phyloP scores from a whole-genome alignment of 2,797 vertebrate species.

The Falco cherrug region DNA sequence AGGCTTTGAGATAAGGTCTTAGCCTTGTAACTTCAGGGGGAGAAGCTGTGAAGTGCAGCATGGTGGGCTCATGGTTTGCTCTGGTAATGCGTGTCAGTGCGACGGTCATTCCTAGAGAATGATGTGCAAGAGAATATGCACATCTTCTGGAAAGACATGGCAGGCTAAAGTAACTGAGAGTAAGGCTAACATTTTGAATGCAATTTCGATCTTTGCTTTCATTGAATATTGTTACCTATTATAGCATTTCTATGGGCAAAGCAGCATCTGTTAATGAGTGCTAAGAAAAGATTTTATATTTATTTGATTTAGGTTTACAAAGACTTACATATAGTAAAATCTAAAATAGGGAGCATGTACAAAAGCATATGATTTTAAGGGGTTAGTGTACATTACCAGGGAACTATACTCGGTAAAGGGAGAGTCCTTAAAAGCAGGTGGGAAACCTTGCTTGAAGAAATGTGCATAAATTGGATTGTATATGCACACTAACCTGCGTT shows the following conservation, averaged over 20 bases:
- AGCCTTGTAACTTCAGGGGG: neutral
- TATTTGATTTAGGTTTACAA: neutral
- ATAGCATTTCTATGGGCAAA: neutral
- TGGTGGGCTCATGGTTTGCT: neutral
- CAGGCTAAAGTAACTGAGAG: neutral
- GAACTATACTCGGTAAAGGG: neutral
- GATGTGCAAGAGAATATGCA: neutral
- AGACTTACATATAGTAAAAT: neutral
- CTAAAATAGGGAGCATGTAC: neutral
- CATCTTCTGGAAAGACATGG: neutral
- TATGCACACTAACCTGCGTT: neutral
- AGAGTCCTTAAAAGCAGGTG: neutral
- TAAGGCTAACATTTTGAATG: neutral
- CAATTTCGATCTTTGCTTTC: neutral
- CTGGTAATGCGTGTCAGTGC: neutral
- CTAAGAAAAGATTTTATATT: neutral
- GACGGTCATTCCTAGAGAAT: neutral
- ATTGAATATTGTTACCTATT: neutral
- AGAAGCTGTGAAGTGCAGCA: neutral
- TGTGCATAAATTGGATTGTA: neutral
- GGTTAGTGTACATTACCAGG: fast-evolving
- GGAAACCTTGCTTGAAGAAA: neutral
- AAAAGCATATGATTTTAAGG: neutral
- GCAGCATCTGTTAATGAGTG: neutral
- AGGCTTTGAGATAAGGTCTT: neutral